Evolutionary conservation across 2,888 invertebrate genomes (phyloP), one percentile per base, ranked within the genome.

Genomic region (Pristionchus japonicus): DNA sequence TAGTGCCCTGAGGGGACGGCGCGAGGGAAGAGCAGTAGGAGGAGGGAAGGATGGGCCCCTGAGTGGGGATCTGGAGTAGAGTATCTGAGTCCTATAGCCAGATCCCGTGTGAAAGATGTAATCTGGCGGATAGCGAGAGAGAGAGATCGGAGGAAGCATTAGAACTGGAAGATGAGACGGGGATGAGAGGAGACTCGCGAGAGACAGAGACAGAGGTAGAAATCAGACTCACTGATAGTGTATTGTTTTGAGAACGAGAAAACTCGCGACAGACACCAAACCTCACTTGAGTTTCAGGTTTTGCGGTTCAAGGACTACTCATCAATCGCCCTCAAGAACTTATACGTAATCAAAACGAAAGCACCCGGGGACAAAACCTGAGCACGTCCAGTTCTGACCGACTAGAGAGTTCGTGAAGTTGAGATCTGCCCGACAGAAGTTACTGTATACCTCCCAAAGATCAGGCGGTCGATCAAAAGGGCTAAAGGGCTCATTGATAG

Each of bases 41-140:
- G 80, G 31, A n/a, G 49, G 27, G 31, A 31, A 47, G 34, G 40
- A 7, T 20, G 82, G 31, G 82, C 34, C 52, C 74, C 74, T 77
- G 23, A 77, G 67, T 70, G 37, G 67, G 61, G 61, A 23, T 57
- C 57, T 57, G 57, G 27, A 64, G 61, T 43, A 43, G 43, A n/a
- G n/a, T n/a, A n/a, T 49, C 17, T 6, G 34, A 70, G 37, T 31
- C 74, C 74, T n/a, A 23, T 37, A 40, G 64, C 27, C 31, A 23
- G 31, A 83, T 83, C 49, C 52, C 49, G 83, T 57, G 83, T 57
- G 83, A 83, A 57, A 83, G 57, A 57, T 57, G 83, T 57, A 83
- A 83, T 61, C 43, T 31, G 57, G 85, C 61, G 27, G 85, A 85
- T 49, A 64, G 85, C 23, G 34, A 82, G 40, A 61, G 83, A 57